Conservation (phyloP, 2,113 vertebrate genomes). For the Labeo rohita region DNA sequence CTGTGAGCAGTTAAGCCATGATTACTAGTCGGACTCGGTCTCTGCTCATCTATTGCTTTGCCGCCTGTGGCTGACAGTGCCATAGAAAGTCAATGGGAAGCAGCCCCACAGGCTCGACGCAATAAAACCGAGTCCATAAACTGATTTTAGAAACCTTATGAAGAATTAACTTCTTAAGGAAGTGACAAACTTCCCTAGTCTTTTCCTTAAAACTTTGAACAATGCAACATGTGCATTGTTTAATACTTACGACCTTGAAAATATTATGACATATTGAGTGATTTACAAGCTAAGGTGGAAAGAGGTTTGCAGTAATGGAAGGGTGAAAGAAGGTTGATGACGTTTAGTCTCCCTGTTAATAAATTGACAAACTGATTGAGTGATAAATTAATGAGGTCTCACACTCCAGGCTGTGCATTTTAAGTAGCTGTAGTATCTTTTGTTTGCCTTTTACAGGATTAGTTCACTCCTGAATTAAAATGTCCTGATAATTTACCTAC, state of each 20-base stretch:
- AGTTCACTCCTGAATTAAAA: no score
- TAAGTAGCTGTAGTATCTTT: slow-evolving; percentile 60
- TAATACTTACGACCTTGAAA: not conserved
- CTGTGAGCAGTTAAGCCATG: slow-evolving; percentile 5
- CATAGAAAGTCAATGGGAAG: slow-evolving; percentile 13
- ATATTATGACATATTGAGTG: not conserved
- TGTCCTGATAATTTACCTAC: no score
- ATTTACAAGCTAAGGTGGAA: not conserved
- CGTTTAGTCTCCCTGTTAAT: slow-evolving; percentile 50
- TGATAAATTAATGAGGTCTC: slow-evolving; percentile 64
- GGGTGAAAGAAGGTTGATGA: slow-evolving; percentile 24
- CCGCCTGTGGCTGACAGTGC: slow-evolving; percentile 1
- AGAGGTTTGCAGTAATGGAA: no score
- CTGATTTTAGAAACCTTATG: not conserved
- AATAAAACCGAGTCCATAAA: slow-evolving; percentile 29
- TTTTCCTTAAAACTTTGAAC: not conserved
- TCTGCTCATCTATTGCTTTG: slow-evolving; percentile 11
- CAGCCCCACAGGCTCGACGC: slow-evolving; percentile 12
- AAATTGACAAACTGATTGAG: slow-evolving; percentile 64
- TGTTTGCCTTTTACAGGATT: not conserved
- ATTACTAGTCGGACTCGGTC: slow-evolving; percentile 10
- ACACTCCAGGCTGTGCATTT: slow-evolving; percentile 58
- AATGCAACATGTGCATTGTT: not conserved
- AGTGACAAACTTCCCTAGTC: not conserved
- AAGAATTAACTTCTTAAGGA: not conserved